Percentiles rank a stretch among this genome's conserved stretches.
phyloP scores from a whole-genome alignment of 1,140 invertebrate species.

The Drosophila bifasciata region DNA sequence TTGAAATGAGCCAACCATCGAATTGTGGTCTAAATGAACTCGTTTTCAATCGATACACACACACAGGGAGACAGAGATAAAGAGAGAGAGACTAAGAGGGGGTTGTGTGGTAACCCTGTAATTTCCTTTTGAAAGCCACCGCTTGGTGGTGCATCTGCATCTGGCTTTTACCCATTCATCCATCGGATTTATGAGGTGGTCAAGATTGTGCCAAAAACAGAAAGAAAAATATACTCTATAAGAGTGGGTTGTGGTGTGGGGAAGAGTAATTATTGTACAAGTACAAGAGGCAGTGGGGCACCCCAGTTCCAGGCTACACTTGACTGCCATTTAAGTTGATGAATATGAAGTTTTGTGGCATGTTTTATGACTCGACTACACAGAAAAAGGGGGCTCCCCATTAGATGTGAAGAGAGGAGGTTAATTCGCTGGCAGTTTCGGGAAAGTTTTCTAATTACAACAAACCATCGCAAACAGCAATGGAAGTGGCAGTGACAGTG shows the following conservation, averaged over 20 bases:
- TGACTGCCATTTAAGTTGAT: conserved; percentile 67
- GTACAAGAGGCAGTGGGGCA: conserved; percentile 5
- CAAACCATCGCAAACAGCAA: conserved; percentile 14
- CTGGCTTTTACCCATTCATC: no score
- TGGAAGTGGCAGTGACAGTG: conserved; percentile 18
- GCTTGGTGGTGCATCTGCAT: conserved; percentile 12
- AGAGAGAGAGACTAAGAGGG: no score
- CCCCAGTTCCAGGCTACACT: conserved; percentile 29
- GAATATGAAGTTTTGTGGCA: conserved; percentile 69
- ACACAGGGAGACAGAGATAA: no score
- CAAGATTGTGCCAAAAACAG: conserved; percentile 75
- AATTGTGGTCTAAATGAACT: conserved; percentile 73
- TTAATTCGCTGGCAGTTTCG: no score
- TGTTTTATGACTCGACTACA: conserved; percentile 30
- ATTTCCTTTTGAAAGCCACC: conserved; percentile 64
- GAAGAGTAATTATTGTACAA: conserved; percentile 63
- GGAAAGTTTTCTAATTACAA: conserved; percentile 72
- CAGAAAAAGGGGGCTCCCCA: conserved; percentile 17
- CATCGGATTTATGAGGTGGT: conserved; percentile 73
- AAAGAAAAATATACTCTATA: conserved; percentile 8
- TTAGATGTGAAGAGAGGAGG: no score
- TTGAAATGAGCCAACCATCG: conserved; percentile 70
- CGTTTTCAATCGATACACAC: conserved; percentile 59
- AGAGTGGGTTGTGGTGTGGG: conserved; percentile 29
- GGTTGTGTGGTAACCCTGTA: conserved; percentile 32